phyloP scores from a whole-genome alignment of 1,140 invertebrate genomes.

The Drosophila sechellia region DNA sequence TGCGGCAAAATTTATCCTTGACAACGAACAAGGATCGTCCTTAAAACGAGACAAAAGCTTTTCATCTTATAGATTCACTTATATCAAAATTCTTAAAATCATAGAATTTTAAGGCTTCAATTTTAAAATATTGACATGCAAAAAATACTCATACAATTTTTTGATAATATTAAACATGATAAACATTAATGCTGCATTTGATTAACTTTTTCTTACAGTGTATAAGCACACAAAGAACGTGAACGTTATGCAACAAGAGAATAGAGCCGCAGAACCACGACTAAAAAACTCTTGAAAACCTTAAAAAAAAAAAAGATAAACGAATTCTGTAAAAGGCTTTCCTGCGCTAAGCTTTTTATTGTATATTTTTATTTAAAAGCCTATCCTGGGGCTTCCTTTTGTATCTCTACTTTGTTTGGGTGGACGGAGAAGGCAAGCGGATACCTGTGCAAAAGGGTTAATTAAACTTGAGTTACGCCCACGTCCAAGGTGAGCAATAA shows the following conservation, averaged over 20 bases:
- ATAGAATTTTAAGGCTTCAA: background rate
- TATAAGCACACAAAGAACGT: conserved; percentile 17
- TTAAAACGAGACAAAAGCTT: background rate
- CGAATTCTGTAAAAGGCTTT: conserved; percentile 47
- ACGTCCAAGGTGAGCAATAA: conserved; percentile 52
- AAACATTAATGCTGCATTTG: background rate
- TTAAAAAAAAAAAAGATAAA: conserved; percentile 25
- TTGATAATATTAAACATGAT: background rate
- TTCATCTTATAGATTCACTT: background rate
- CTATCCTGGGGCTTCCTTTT: conserved; percentile 41
- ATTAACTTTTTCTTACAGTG: conserved; percentile 9
- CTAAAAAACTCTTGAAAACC: conserved; percentile 1
- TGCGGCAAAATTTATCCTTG: conserved; percentile 19
- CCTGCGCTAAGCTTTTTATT: conserved; percentile 18
- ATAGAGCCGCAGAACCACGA: conserved; percentile 11
- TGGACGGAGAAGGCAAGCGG: background rate
- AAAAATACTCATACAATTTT: background rate
- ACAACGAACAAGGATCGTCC: background rate
- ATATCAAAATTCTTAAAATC: too few relatives aligned
- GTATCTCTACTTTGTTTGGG: background rate
- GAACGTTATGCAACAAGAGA: conserved; percentile 43
- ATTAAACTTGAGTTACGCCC: conserved; percentile 54
- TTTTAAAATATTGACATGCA: too few relatives aligned
- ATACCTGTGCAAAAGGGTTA: conserved; percentile 37
- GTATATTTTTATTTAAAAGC: conserved; percentile 23